Evolutionary conservation across 2,797 vertebrate species (phyloP).

Genomic region (Astyanax mexicanus): DNA sequence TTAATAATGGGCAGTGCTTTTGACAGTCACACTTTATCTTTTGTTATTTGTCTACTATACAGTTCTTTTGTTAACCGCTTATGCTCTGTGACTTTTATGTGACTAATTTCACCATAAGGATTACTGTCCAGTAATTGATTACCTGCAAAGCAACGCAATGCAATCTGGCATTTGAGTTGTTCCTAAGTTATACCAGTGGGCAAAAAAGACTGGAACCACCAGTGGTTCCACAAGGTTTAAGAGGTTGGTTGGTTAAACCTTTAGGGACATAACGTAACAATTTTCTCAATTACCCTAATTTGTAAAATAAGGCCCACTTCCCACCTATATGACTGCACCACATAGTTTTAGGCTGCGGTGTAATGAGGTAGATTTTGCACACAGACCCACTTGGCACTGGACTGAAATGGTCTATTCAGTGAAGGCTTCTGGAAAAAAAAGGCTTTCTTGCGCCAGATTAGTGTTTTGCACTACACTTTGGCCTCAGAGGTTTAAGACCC

Average conservation of each 20-base stretch:
- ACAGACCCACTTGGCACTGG: slow-evolving; percentile 56
- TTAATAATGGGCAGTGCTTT: not conserved
- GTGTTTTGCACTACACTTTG: slow-evolving; percentile 66
- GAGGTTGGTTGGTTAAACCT: too few species aligned
- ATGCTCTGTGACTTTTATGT: too few species aligned
- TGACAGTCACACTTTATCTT: not conserved
- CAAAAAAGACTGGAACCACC: too few species aligned
- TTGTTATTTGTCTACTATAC: not conserved
- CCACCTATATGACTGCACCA: too few species aligned
- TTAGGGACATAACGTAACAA: not conserved
- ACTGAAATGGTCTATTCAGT: slow-evolving; percentile 65
- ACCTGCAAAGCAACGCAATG: too few species aligned
- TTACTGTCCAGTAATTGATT: too few species aligned
- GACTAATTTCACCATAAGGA: too few species aligned
- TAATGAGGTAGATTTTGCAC: slow-evolving; percentile 46
- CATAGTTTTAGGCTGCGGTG: slow-evolving; percentile 52
- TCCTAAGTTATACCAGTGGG: too few species aligned
- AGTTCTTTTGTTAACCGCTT: not conserved
- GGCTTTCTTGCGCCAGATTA: slow-evolving; percentile 68
- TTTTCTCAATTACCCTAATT: slow-evolving; percentile 24
- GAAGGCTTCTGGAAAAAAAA: slow-evolving; percentile 63
- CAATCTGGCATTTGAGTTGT: too few species aligned
- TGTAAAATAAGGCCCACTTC: slow-evolving; percentile 22
- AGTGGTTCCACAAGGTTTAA: too few species aligned
- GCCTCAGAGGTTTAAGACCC: slow-evolving; percentile 67